These are phyloP conservation scores for Colletes gigas DNA, from an alignment of 1,140 invertebrate genomes.

Conservation along the genomic window DNA sequence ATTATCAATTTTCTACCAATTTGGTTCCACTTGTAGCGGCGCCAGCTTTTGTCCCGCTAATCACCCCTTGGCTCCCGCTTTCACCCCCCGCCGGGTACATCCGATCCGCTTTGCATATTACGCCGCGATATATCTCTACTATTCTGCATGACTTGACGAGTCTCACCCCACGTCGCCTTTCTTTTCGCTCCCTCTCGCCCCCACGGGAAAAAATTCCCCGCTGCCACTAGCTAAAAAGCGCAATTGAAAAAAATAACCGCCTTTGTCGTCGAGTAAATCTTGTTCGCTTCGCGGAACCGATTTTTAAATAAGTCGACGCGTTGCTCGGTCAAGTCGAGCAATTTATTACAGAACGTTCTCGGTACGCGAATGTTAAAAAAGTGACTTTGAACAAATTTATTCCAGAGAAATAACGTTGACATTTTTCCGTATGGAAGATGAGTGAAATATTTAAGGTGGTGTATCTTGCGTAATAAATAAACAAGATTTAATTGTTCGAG, in stretches of 20 bases:
- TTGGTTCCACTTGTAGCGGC: constrained; percentile 80
- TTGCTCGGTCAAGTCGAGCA: no score
- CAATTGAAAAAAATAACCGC: constrained; percentile 24
- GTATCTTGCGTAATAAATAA: no score
- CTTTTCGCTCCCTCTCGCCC: constrained; percentile 44
- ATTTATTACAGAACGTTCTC: no score
- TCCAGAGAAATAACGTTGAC: no score
- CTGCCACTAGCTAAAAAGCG: constrained; percentile 16
- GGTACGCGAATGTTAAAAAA: no score
- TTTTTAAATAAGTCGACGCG: background rate
- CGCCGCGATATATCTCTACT: constrained; percentile 68
- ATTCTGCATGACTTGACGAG: constrained; percentile 64
- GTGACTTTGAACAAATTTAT: no score
- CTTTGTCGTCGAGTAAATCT: background rate
- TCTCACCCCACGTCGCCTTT: constrained; percentile 54
- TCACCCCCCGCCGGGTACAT: constrained; percentile 70
- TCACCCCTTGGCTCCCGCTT: constrained; percentile 78
- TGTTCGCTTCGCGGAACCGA: background rate
- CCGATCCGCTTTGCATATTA: constrained; percentile 78
- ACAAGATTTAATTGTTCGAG: no score
- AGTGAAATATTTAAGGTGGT: no score
- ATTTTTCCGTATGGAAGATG: no score
- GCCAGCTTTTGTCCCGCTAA: constrained; percentile 79
- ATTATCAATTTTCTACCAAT: constrained; percentile 82
- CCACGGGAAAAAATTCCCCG: background rate